Base-by-base conservation (phyloP, 2,888 invertebrate genomes). In the Heteromyza rotundicornis region DNA sequence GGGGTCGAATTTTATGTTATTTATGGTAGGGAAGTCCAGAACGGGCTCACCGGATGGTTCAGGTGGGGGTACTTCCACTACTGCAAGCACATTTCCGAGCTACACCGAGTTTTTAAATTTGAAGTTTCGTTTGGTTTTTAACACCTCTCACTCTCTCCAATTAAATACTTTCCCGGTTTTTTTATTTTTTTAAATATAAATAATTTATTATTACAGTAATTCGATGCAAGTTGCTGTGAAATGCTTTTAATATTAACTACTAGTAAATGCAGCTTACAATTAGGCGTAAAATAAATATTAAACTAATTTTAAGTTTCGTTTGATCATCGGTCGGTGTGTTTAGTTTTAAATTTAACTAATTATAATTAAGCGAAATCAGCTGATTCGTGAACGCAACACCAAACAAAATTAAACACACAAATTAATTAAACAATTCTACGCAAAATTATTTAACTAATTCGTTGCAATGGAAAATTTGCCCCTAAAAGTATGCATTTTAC, bases 241-340 rank as follows among this genome's bases (percentile, higher is more conserved):
- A 66, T 64, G 40, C 40, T 17, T 14, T 47, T 20, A 3, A 47
- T 2, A 19, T 80, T 74, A 75, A 69, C 72, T 72, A 76, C 82
- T 82, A 82, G 72, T 82, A 82, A 82, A 82, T 82, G 82, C 82
- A 71, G 74, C 80, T 80, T 82, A 82, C 64, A 55, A 69, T 70
- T 77, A 78, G 68, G 72, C 74, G n/a, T 66, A 58, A 66, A 63
- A 69, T 74, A 77, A 78, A 78, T 78, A 78, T 73, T 70, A 65
- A 68, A 68, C 75, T 74, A 74, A 75, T 68, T 72, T 63, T 70
- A 70, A 60, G 64, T 65, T 64, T 62, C 63, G 20, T 49, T 47
- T 47, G 24, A 52, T 23, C 7, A 14, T 60, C 44, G 35, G 35
- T 64, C 52, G 57, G 65, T 64, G 64, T 64, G 57, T 52, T 44